Percentiles rank a stretch among this genome's conserved stretches.
Evolutionary conservation across 2,888 invertebrate genomes (phyloP).

Genomic region (Clanis bilineata): DNA sequence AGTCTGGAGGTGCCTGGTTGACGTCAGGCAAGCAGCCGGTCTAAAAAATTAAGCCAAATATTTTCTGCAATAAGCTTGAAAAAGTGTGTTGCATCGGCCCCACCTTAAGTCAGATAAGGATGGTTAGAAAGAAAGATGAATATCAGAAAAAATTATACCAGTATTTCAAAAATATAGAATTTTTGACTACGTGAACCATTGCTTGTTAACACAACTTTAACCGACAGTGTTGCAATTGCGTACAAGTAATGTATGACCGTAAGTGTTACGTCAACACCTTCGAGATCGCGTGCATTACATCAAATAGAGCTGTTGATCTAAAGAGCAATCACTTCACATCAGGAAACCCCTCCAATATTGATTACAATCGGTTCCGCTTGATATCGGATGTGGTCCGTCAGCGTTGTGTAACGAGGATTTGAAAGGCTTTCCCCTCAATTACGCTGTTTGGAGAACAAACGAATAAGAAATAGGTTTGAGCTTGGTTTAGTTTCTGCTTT

Average conservation of each 20-base stretch:
- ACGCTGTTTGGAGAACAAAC: not conserved
- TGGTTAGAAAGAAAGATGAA: too few species aligned
- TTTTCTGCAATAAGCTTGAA: too few species aligned
- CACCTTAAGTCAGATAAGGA: too few species aligned
- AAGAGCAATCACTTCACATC: conserved; percentile 18
- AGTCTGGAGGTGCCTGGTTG: too few species aligned
- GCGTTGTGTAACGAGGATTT: conserved; percentile 25
- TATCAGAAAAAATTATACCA: too few species aligned
- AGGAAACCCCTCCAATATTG: conserved; percentile 25
- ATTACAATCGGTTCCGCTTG: conserved; percentile 14
- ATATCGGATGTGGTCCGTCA: conserved; percentile 26
- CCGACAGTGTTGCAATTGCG: conserved; percentile 17
- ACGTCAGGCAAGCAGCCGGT: too few species aligned
- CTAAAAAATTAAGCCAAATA: too few species aligned
- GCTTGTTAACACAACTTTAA: not conserved
- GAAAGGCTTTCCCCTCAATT: conserved; percentile 16
- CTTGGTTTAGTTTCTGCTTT: not conserved
- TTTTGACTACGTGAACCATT: too few species aligned
- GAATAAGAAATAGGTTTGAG: not conserved
- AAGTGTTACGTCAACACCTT: conserved; percentile 28
- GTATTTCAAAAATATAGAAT: too few species aligned
- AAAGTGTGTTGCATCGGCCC: too few species aligned
- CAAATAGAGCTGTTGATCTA: conserved; percentile 28
- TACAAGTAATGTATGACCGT: conserved; percentile 20
- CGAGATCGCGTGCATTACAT: conserved; percentile 26